Base-by-base conservation (phyloP, 1,140 invertebrate species). In the Drosophila aff. region DNA sequence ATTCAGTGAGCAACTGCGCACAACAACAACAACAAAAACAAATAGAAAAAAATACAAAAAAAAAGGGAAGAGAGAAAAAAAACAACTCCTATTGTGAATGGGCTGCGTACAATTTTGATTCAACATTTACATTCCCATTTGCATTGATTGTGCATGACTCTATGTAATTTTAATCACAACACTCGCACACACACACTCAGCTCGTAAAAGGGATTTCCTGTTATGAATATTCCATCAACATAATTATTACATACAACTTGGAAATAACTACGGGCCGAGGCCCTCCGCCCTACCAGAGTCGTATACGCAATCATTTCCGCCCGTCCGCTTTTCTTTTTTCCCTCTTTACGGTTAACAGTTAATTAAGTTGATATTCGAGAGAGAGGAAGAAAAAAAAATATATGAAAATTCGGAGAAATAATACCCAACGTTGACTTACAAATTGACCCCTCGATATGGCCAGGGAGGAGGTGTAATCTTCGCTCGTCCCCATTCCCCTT, bases 111-210 rank as follows among this genome's bases (percentile, higher is more conserved):
- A 87, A 79, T 57, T 69, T 65, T 46, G 26, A 59, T 73, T 65
- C 57, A 89, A 81, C 65, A 89, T 87, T 87, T 87, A 81, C 84
- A 87, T 87, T 89, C 55, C 74, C 78, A 90, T 90, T 89, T 90
- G 84, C 84, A 87, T 87, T 87, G 84, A 87, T 87, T 87, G 84
- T 87, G 84, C 83, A 84, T 87, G 83, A 84, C 82, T 89, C 84
- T 81, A 89, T 78, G 65, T 74, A 83, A 79, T 79, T 79, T 79
- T 79, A 79, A 79, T 79, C 76, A 76, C 75, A 76, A 52, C 66
- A 66, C 74, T 65, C 64, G 40, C 53, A 55, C 31, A 43, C 38
- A 38, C 36, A 66, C 44, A 7, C 21, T 8, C 52, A 58, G 60
- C 52, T 72, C 75, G 66, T 80, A 79, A 84, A 76, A 83, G 76